Conservation (phyloP, 2,888 invertebrate species). For the Yponomeuta plumbellus region DNA sequence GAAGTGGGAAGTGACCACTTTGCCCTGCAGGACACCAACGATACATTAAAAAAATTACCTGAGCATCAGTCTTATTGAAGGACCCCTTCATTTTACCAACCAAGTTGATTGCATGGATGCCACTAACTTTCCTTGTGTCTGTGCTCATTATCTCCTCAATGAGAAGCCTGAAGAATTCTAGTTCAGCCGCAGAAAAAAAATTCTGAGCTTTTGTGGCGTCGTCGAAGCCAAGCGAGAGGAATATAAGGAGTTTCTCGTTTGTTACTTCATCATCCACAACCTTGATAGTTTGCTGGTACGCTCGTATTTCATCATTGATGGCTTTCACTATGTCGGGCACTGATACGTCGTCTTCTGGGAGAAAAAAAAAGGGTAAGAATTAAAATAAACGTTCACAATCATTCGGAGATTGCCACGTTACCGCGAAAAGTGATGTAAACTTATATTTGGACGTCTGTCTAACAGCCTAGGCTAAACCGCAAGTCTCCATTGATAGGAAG, state of each 20-base stretch:
- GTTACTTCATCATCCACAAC: constrained; percentile 54
- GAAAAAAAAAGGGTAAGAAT: neutral
- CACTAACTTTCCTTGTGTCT: constrained; percentile 53
- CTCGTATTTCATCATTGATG: constrained; percentile 53
- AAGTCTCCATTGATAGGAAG: too few species aligned
- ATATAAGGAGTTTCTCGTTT: constrained; percentile 52
- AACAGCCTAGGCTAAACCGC: too few species aligned
- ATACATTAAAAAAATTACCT: constrained; percentile 36
- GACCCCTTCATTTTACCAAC: constrained; percentile 50
- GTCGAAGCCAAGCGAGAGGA: constrained; percentile 54
- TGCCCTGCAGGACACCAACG: too few species aligned
- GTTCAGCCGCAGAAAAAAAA: constrained; percentile 48
- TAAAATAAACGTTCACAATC: too few species aligned
- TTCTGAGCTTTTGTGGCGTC: constrained; percentile 59
- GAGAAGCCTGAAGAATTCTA: constrained; percentile 60
- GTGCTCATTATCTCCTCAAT: constrained; percentile 61
- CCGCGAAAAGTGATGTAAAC: too few species aligned
- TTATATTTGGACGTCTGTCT: too few species aligned
- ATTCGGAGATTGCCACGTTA: too few species aligned
- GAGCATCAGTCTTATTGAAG: constrained; percentile 56
- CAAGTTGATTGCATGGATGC: constrained; percentile 56
- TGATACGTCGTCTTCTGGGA: constrained; percentile 38
- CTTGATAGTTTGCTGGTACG: constrained; percentile 55
- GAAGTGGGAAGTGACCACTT: too few species aligned
- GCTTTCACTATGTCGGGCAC: constrained; percentile 45